Evolutionary conservation across 2,888 invertebrate species (phyloP), one percentile per base, ranked within the genome.

Genomic region (Mythimna lalbum): DNA sequence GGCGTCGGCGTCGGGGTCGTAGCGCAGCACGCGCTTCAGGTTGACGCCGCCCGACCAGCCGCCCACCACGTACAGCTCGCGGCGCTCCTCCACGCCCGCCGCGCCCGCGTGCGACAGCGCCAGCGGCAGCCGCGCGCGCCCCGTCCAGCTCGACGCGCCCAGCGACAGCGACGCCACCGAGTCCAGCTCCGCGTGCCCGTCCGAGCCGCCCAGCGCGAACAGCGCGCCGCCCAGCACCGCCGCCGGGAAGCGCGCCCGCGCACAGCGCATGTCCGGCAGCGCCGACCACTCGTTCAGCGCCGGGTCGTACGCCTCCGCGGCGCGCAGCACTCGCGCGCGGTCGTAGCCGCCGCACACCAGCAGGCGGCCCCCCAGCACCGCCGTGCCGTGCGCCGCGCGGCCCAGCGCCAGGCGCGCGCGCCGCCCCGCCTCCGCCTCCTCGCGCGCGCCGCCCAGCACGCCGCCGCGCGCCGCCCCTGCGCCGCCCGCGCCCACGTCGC

Each of bases 191-290:
- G 97, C 97, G 78, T 97, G 97, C 0, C 98, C 99, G 93, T 98
- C 98, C 85, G 98, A 98, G 50, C 98, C 98, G 68, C 98, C 98
- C 62, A 98, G 96, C 50, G 97, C 98, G 93, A 97, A 98, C n/a
- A 98, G 96, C 79, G 96, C 96, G 81, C 96, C 97, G 60, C 96
- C 95, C 17, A 98, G 94, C 73, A 84, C 78, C 47, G 98, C 97
- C 50, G 98, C 97, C 85, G 98, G 97, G 93, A 98, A 98, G 39
- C 98, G 96, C 0, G 98, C 98, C 73, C 98, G 96, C 70, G 97
- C 97, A 78, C 97, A 96, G 68, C 96, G 96, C 98, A 98, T 98
- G 78, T 96, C 96, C 0, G 97, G 96, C 87, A 98, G 93, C 33
- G 96, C 90, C 55, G 93, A 90, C 98, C 98, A 98, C 65, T 93